Evolutionary conservation across 2,888 invertebrate genomes (phyloP).

Genomic region (Drosophila fulvimacula): DNA sequence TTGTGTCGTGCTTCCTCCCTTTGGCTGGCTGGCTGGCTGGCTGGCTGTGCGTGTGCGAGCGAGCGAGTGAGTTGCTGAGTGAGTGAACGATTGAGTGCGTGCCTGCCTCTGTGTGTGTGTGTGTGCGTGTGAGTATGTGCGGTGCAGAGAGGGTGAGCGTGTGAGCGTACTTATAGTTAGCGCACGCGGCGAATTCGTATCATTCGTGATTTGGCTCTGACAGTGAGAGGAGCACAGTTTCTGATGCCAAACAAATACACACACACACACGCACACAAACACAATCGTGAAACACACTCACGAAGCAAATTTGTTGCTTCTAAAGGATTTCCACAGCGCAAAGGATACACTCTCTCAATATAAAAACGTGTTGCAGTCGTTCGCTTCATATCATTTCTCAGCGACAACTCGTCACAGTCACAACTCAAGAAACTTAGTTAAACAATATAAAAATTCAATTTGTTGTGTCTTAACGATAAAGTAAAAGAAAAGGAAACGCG

Average conservation of each 20-base stretch:
- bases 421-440: constrained; percentile 45
- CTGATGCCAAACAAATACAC: constrained; percentile 40
- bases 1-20: constrained; percentile 48
- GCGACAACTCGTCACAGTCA: constrained; percentile 72
- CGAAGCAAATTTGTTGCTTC: constrained; percentile 69
- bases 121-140: constrained; percentile 37
- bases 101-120: constrained; percentile 26
- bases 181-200: constrained; percentile 82
- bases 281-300: constrained; percentile 28
- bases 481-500: constrained; percentile 30
- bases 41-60: constrained; percentile 27
- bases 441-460: constrained; percentile 22
- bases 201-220: constrained; percentile 85
- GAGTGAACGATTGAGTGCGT: constrained; percentile 51
- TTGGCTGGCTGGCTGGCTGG: constrained; percentile 34
- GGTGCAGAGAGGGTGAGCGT: constrained; percentile 55
- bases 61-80: constrained; percentile 45
- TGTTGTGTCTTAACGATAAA: constrained; percentile 36
- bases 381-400: constrained; percentile 64
- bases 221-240: constrained; percentile 75
- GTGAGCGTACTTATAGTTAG: constrained; percentile 81
- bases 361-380: constrained; percentile 70
- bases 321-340: constrained; percentile 63
- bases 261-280: constrained; percentile 26
- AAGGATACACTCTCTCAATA: constrained; percentile 68